These are phyloP conservation scores for Semnornis frantzii DNA, from an alignment of 2,113 vertebrate species.

Conservation along the genomic window DNA sequence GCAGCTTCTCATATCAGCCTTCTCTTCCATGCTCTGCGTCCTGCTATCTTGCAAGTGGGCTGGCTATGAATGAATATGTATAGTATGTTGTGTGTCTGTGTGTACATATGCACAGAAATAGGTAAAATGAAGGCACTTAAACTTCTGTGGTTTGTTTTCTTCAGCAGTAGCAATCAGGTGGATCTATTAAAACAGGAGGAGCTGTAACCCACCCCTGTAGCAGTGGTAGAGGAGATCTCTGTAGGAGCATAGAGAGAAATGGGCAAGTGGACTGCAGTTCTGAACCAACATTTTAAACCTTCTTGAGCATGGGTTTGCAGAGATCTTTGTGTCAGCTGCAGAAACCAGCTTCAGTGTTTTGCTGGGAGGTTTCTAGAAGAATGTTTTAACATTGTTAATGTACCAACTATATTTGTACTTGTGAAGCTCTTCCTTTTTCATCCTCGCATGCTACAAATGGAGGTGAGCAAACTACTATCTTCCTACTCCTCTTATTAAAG, in stretches of 20 bases:
- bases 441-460: background rate
- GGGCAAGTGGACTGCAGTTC: background rate
- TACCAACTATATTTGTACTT: background rate
- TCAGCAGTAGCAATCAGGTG: background rate
- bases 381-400: background rate
- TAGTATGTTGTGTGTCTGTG: background rate
- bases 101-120: background rate
- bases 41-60: background rate
- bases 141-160: background rate
- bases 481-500: background rate
- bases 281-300: background rate
- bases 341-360: background rate
- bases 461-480: background rate
- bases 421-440: background rate
- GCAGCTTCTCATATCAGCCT: background rate
- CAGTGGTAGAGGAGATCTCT: background rate
- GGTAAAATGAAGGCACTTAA: background rate
- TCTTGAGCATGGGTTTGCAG: background rate
- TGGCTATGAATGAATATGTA: slow-evolving; percentile 20
- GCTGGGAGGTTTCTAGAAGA: background rate
- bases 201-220: background rate
- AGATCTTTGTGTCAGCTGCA: background rate
- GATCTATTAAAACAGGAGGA: background rate
- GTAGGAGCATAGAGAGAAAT: background rate
- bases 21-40: background rate